These are phyloP conservation scores for Macroramphosus scolopax DNA, from an alignment of 2,797 vertebrate genomes.

Conservation along the genomic window DNA sequence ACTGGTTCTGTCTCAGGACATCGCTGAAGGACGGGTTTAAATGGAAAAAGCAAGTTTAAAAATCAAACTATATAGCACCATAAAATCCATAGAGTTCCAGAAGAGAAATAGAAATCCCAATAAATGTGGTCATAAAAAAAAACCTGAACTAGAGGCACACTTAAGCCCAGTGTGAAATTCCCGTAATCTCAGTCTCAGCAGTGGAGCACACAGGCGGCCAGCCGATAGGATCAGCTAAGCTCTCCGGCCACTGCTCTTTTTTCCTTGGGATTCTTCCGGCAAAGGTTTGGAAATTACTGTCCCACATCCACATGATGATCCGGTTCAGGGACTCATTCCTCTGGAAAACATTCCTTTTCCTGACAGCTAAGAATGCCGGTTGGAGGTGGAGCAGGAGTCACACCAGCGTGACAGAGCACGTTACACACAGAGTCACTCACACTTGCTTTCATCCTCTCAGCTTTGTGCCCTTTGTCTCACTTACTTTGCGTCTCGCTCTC, in stretches of 20 bases:
- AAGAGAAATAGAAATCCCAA: conserved; percentile 23
- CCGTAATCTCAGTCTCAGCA: conserved; percentile 50
- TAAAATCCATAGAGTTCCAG: conserved; percentile 54
- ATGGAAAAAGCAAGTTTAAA: conserved; percentile 30
- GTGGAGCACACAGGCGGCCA: conserved; percentile 54
- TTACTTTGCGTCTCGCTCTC: conserved; percentile 48
- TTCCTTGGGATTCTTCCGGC: conserved; percentile 76
- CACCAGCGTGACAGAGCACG: conserved; percentile 73
- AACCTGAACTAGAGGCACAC: conserved; percentile 24
- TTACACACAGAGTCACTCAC: conserved; percentile 58
- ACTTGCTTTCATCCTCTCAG: conserved; percentile 38
- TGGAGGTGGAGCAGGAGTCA: conserved; percentile 50
- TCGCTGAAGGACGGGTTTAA: conserved; percentile 26
- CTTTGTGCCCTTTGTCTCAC: conserved; percentile 53
- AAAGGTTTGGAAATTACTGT: conserved; percentile 74
- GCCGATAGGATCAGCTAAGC: conserved; percentile 55
- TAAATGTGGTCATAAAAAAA: conserved; percentile 27
- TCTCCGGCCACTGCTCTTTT: conserved; percentile 64
- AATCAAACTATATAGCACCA: conserved; percentile 33
- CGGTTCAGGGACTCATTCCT: conserved; percentile 69
- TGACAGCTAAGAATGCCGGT: conserved; percentile 55
- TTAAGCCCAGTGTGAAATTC: conserved; percentile 40
- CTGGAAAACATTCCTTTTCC: conserved; percentile 68
- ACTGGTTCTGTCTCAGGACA: conserved; percentile 37
- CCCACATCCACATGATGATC: conserved; percentile 76